Conservation (phyloP, 1,140 invertebrate species). For the Drosophila parvula region DNA sequence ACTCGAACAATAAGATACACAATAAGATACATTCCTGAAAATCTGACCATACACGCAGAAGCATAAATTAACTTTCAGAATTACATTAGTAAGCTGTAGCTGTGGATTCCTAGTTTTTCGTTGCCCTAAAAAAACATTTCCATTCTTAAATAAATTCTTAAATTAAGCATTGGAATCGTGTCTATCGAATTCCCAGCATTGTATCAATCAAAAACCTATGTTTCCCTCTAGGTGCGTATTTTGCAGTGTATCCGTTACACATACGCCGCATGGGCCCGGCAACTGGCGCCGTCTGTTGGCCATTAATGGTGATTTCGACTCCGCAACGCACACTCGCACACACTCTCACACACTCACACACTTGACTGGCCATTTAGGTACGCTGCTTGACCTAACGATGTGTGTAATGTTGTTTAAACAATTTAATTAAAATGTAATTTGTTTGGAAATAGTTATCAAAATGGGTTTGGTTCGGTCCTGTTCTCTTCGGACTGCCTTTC, state of each 20-base stretch:
- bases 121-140: no score
- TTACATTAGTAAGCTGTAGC: no score
- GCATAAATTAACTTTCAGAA: no score
- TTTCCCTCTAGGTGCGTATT: background rate
- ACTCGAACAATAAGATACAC: no score
- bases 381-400: constrained; percentile 81
- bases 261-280: constrained; percentile 72
- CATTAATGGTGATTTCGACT: constrained; percentile 78
- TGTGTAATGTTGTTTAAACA: constrained; percentile 84
- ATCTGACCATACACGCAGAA: no score
- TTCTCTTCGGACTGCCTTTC: constrained; percentile 10
- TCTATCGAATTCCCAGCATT: no score
- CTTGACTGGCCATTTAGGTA: constrained; percentile 71
- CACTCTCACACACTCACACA: constrained; percentile 28
- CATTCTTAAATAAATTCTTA: background rate
- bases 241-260: constrained; percentile 56
- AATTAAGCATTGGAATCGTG: background rate
- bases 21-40: no score
- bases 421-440: constrained; percentile 84
- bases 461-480: constrained; percentile 60
- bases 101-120: no score
- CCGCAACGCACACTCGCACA: constrained; percentile 30
- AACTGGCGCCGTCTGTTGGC: constrained; percentile 74
- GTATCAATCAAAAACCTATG: background rate
- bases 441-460: constrained; percentile 82